Conservation (phyloP, 2,888 invertebrate genomes). For the Aphodius sticticus region DNA sequence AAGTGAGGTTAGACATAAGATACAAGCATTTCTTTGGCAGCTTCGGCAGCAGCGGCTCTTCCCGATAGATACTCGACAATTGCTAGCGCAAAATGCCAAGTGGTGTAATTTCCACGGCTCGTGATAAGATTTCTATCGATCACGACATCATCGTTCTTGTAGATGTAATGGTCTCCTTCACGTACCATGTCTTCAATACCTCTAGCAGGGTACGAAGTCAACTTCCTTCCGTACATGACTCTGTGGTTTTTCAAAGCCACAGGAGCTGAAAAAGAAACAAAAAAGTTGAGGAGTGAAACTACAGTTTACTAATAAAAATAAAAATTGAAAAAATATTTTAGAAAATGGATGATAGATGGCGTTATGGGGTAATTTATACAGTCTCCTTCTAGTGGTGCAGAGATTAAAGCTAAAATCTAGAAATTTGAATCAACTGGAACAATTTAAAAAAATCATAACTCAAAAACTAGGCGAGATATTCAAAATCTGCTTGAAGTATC, state of each 20-base stretch:
- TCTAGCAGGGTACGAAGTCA: slow-evolving; percentile 41
- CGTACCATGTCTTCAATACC: slow-evolving; percentile 40
- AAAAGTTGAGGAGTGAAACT: background rate
- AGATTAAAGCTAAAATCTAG: too few species aligned
- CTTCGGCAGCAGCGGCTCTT: slow-evolving; percentile 71
- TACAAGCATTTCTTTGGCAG: slow-evolving; percentile 76
- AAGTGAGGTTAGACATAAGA: slow-evolving; percentile 24
- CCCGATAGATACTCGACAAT: slow-evolving; percentile 79
- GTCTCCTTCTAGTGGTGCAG: background rate
- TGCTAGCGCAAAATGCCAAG: slow-evolving; percentile 85
- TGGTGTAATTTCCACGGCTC: slow-evolving; percentile 89
- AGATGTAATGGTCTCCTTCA: slow-evolving; percentile 43
- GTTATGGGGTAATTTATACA: too few species aligned
- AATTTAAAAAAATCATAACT: background rate
- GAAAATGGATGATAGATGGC: background rate
- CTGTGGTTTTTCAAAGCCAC: slow-evolving; percentile 42
- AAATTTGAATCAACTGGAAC: too few species aligned
- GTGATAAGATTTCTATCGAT: slow-evolving; percentile 74
- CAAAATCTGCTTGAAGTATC: too few species aligned
- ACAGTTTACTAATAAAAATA: background rate
- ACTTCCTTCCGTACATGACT: slow-evolving; percentile 41
- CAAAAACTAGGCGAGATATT: too few species aligned
- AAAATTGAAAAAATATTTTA: background rate
- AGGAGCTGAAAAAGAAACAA: slow-evolving; percentile 38
- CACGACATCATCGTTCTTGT: slow-evolving; percentile 52